These are phyloP conservation scores for Ornithoptera alexandrae DNA, from an alignment of 2,888 invertebrate species.

Conservation along the genomic window DNA sequence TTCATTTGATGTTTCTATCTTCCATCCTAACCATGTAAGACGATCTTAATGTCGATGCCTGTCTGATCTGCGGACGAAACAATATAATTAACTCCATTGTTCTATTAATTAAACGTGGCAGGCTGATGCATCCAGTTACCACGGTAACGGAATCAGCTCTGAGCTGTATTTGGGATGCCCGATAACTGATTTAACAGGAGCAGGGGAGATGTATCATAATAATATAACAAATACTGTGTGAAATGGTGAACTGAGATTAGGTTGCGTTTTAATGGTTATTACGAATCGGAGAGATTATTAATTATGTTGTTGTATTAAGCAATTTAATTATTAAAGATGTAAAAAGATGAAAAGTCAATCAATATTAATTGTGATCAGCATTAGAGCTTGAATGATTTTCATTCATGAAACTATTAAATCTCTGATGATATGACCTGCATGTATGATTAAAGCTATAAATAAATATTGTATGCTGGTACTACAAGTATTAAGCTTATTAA, in stretches of 20 bases:
- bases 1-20: too few relatives aligned
- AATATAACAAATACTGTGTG: background rate
- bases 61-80: background rate
- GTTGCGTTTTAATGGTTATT: too few relatives aligned
- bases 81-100: conserved; percentile 63
- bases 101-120: conserved; percentile 53
- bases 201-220: background rate
- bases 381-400: too few relatives aligned
- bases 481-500: too few relatives aligned
- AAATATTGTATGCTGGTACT: too few relatives aligned
- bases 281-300: too few relatives aligned
- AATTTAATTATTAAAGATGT: background rate
- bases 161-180: conserved; percentile 13
- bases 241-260: background rate
- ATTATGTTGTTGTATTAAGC: background rate
- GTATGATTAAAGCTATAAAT: too few relatives aligned
- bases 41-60: background rate
- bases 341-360: too few relatives aligned
- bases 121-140: conserved; percentile 48
- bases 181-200: background rate
- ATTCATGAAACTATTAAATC: too few relatives aligned
- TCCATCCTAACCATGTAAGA: too few relatives aligned
- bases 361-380: too few relatives aligned
- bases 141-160: conserved; percentile 49
- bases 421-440: too few relatives aligned